Conservation (phyloP, 2,888 invertebrate genomes). For the Leucoma salicis region DNA sequence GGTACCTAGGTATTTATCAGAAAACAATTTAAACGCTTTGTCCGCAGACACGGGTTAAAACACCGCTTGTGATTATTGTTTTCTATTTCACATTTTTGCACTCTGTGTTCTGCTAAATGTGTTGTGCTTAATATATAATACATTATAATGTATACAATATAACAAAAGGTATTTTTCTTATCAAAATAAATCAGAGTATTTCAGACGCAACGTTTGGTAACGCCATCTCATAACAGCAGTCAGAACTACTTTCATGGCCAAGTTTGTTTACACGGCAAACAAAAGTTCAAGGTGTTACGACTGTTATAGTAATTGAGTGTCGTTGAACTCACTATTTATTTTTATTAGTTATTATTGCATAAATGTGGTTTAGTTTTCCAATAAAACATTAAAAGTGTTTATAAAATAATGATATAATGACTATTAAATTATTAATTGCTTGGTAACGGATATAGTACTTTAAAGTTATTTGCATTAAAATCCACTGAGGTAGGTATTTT, state of each 20-base stretch:
- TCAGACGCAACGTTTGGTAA: too few species aligned
- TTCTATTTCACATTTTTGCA: too few species aligned
- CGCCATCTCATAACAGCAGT: constrained; percentile 49
- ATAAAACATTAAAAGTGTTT: neutral
- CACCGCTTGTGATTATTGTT: too few species aligned
- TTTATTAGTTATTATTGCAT: neutral
- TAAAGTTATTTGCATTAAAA: neutral
- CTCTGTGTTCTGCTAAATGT: too few species aligned
- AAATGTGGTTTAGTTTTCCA: neutral
- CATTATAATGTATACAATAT: too few species aligned
- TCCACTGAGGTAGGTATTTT: neutral
- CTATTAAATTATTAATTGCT: neutral
- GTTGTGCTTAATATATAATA: too few species aligned
- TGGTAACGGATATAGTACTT: neutral
- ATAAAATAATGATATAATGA: neutral
- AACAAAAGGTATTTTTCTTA: too few species aligned
- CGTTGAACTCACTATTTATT: constrained; percentile 41
- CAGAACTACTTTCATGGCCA: constrained; percentile 57
- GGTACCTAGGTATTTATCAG: too few species aligned
- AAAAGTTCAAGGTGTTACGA: constrained; percentile 51
- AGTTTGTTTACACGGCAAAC: constrained; percentile 57
- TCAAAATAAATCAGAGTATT: too few species aligned
- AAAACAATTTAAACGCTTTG: too few species aligned
- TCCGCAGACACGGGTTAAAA: too few species aligned
- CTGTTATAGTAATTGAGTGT: constrained; percentile 15